Percentiles rank a stretch among this genome's conserved stretches.
These are phyloP conservation scores for Subacronicta megacephala DNA, from an alignment of 2,888 invertebrate species.

Conservation along the genomic window DNA sequence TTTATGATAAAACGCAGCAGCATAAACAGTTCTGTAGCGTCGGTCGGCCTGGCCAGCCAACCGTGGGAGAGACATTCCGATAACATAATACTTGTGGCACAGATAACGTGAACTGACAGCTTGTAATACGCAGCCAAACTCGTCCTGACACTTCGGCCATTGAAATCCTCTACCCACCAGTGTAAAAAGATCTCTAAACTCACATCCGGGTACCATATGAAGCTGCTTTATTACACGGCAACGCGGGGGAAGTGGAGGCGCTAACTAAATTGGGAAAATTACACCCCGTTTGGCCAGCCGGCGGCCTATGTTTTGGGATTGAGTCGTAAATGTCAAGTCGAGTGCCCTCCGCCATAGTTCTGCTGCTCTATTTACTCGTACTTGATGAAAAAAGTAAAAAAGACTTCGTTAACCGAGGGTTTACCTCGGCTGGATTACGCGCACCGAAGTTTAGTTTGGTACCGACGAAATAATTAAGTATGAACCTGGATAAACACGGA, in stretches of 20 bases:
- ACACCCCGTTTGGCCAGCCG: slow-evolving; percentile 74
- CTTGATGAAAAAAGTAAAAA: slow-evolving; percentile 74
- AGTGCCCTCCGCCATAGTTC: slow-evolving; percentile 81
- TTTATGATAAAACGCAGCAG: slow-evolving; percentile 53
- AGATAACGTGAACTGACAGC: slow-evolving; percentile 83
- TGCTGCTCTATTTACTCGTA: slow-evolving; percentile 80
- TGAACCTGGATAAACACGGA: slow-evolving; percentile 73
- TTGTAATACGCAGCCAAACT: slow-evolving; percentile 81
- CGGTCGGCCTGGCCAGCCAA: slow-evolving; percentile 57
- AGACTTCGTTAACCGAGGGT: slow-evolving; percentile 63
- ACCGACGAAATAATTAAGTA: slow-evolving; percentile 67
- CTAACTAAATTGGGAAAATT: slow-evolving; percentile 78
- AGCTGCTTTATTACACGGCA: slow-evolving; percentile 38
- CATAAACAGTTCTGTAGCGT: slow-evolving; percentile 48
- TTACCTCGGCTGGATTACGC: slow-evolving; percentile 69
- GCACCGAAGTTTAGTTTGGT: slow-evolving; percentile 68
- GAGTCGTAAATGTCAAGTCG: slow-evolving; percentile 88
- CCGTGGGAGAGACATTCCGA: slow-evolving; percentile 76
- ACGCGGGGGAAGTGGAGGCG: slow-evolving; percentile 64
- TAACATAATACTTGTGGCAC: slow-evolving; percentile 72
- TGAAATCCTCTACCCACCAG: slow-evolving; percentile 74
- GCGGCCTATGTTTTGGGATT: slow-evolving; percentile 84
- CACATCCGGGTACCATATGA: slow-evolving; percentile 55
- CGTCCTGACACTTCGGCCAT: slow-evolving; percentile 79
- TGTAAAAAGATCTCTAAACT: slow-evolving; percentile 65